These are phyloP conservation scores for Myanophis thanlyinensis DNA, from an alignment of 2,113 vertebrate species.

Conservation along the genomic window DNA sequence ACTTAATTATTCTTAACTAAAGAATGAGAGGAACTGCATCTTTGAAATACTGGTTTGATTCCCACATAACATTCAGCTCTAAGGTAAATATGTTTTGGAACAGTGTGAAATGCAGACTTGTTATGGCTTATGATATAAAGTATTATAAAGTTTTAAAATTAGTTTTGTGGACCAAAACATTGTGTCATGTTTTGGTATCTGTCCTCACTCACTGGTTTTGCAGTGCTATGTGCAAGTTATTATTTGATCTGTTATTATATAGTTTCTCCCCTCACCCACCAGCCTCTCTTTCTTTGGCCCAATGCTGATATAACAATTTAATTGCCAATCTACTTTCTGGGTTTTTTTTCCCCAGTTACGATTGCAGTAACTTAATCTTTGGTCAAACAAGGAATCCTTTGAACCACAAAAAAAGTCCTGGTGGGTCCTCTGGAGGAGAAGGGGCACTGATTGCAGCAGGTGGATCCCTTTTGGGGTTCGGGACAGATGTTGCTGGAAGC, in stretches of 20 bases:
- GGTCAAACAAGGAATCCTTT: constrained; percentile 70
- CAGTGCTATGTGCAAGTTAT: not conserved
- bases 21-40: not conserved
- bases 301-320: not conserved
- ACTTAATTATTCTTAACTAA: not conserved
- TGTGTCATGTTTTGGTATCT: not conserved
- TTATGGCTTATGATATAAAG: not conserved
- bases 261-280: not conserved
- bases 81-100: not conserved
- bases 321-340: not conserved
- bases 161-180: not conserved
- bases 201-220: not conserved
- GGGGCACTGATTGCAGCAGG: constrained; percentile 73
- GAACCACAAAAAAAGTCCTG: constrained; percentile 70
- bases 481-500: constrained; percentile 76
- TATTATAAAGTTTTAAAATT: not conserved
- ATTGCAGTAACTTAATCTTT: constrained; percentile 78
- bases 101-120: not conserved
- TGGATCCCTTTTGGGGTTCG: constrained; percentile 78
- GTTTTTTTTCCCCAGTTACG: constrained; percentile 69
- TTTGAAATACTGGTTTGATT: not conserved
- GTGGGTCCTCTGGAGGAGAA: constrained; percentile 81
- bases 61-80: not conserved
- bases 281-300: not conserved
- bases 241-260: not conserved